phyloP scores from a whole-genome alignment of 1,140 invertebrate species.

The Halictus rubicundus region DNA sequence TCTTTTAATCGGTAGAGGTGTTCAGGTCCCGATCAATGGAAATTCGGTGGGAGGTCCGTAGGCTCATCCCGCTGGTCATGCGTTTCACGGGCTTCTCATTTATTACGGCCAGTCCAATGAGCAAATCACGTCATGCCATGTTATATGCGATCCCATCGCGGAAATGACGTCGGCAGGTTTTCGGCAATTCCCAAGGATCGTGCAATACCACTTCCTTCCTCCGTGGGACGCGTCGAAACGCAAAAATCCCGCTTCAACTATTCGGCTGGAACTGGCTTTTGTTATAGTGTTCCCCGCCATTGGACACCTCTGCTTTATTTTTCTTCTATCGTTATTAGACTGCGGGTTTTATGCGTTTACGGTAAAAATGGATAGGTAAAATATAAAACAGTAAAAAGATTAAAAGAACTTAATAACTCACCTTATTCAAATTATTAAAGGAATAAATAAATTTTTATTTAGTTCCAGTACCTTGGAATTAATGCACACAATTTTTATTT shows the following conservation, averaged over 20 bases:
- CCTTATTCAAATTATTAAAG: too few relatives aligned
- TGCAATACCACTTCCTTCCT: slow-evolving; percentile 33
- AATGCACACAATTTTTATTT: too few relatives aligned
- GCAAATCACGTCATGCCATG: slow-evolving; percentile 61
- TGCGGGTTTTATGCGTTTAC: too few relatives aligned
- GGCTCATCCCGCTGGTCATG: slow-evolving; percentile 37
- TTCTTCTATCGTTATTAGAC: too few relatives aligned
- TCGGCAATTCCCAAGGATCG: slow-evolving; percentile 29
- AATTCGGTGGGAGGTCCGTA: slow-evolving; percentile 41
- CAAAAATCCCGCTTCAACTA: background rate
- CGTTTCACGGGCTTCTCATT: slow-evolving; percentile 50
- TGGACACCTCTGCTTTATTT: too few relatives aligned
- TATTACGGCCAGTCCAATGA: slow-evolving; percentile 51
- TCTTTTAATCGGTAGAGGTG: slow-evolving; percentile 7
- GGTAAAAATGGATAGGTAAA: too few relatives aligned
- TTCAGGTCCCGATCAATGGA: background rate
- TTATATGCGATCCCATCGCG: slow-evolving; percentile 43
- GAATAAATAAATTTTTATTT: too few relatives aligned
- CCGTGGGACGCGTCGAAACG: background rate
- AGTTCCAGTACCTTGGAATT: too few relatives aligned
- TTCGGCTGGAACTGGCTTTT: background rate
- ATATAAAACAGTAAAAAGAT: too few relatives aligned
- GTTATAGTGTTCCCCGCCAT: too few relatives aligned
- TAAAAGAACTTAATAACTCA: too few relatives aligned
- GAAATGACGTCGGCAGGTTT: slow-evolving; percentile 64